A percentile compares a stretch with the other conserved stretches of the same genome.
phyloP scores from a whole-genome alignment of 1,140 invertebrate genomes.

The Anastrepha obliqua region DNA sequence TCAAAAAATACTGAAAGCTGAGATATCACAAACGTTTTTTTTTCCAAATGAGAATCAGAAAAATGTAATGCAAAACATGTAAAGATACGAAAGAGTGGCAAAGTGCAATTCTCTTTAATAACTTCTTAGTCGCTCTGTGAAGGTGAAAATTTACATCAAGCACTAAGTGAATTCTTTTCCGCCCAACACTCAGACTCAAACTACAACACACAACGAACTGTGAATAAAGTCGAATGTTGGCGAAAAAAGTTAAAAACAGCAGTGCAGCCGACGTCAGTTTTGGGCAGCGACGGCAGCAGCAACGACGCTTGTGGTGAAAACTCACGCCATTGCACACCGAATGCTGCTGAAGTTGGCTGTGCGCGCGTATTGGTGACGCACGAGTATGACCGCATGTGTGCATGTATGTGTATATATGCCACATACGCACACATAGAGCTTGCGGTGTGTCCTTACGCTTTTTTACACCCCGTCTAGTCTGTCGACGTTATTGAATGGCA shows the following conservation, averaged over 20 bases:
- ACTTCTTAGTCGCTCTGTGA: neutral
- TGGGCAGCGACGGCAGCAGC: neutral
- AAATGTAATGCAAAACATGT: neutral
- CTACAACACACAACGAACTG: neutral
- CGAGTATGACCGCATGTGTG: neutral
- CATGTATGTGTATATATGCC: neutral
- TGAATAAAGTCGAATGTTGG: neutral
- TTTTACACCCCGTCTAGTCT: slow-evolving; percentile 31
- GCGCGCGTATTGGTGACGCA: neutral
- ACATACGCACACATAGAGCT: neutral
- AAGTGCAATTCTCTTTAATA: neutral
- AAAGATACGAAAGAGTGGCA: neutral
- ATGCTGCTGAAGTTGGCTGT: neutral
- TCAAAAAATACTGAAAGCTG: neutral
- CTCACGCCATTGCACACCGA: neutral
- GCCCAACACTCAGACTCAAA: neutral
- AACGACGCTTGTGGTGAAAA: slow-evolving; percentile 6
- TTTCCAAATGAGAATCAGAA: neutral
- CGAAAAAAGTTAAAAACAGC: neutral
- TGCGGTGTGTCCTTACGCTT: slow-evolving; percentile 41
- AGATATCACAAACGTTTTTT: neutral
- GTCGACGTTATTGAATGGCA: neutral
- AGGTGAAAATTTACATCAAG: neutral
- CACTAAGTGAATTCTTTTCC: slow-evolving; percentile 11
- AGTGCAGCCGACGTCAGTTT: neutral